These are phyloP conservation scores for Cottoperca gobio DNA, from an alignment of 2,797 vertebrate species.

Conservation along the genomic window DNA sequence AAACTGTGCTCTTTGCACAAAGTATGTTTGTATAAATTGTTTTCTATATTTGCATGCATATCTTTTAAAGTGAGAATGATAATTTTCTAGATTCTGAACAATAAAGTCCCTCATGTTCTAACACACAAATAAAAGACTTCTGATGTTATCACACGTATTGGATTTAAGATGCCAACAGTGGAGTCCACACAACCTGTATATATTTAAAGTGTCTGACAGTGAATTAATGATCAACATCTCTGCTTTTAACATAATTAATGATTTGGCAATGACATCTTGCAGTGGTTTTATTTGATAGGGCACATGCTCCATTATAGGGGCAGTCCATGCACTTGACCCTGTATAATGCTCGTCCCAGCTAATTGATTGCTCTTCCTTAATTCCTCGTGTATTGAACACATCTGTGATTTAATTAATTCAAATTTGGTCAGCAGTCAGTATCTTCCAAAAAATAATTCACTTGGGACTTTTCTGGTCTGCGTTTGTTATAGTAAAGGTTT, in stretches of 20 bases:
- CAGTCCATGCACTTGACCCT: background rate
- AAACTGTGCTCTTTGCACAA: background rate
- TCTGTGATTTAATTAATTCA: too few species aligned
- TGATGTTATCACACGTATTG: background rate
- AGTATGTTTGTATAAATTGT: background rate
- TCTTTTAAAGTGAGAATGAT: background rate
- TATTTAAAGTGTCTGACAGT: background rate
- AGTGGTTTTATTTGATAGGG: background rate
- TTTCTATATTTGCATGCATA: background rate
- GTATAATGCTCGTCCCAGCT: too few species aligned
- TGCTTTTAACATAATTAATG: background rate
- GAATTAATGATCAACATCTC: constrained; percentile 3
- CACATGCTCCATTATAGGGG: background rate
- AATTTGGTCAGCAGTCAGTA: too few species aligned
- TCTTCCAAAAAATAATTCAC: too few species aligned
- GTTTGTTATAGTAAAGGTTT: background rate
- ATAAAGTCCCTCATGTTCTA: background rate
- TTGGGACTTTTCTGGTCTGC: too few species aligned
- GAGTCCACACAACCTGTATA: background rate
- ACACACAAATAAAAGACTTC: background rate
- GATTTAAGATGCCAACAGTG: background rate
- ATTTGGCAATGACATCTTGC: background rate
- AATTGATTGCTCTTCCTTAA: too few species aligned
- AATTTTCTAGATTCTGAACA: constrained; percentile 10
- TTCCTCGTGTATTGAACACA: too few species aligned